phyloP scores from a whole-genome alignment of 2,113 vertebrate genomes.

The Coptodon bakossiorum region DNA sequence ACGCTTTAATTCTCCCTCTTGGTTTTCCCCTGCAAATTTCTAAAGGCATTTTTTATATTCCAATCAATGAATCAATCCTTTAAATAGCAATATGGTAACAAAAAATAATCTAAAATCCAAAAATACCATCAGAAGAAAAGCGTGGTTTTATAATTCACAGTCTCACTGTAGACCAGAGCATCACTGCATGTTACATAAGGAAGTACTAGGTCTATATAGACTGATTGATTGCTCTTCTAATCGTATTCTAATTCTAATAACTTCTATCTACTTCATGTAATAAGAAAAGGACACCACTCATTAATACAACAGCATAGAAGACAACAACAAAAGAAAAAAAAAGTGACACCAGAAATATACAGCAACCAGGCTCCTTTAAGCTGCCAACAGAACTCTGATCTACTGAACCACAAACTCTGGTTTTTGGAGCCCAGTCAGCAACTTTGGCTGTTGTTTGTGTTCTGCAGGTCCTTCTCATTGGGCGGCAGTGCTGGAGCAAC shows the following conservation, averaged over 20 bases:
- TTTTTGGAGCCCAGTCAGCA: background rate
- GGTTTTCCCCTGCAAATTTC: background rate
- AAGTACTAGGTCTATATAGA: background rate
- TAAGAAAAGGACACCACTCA: background rate
- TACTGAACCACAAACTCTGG: background rate
- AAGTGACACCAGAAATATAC: background rate
- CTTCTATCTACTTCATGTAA: background rate
- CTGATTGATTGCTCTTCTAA: background rate
- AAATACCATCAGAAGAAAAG: background rate
- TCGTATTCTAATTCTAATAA: background rate
- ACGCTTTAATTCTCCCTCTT: background rate
- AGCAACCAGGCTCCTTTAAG: background rate
- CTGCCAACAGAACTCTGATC: background rate
- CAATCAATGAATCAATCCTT: background rate
- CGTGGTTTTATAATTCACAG: background rate
- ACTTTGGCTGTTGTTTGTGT: background rate
- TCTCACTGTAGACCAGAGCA: background rate
- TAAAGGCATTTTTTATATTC: background rate
- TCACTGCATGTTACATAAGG: background rate
- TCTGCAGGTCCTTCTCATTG: background rate
- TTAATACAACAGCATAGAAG: background rate
- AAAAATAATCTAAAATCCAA: background rate
- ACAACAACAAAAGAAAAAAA: background rate
- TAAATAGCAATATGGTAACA: background rate
- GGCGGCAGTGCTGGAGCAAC: background rate